Evolutionary conservation across 2,888 invertebrate genomes (phyloP).

Genomic region (Phyllotreta striolata): DNA sequence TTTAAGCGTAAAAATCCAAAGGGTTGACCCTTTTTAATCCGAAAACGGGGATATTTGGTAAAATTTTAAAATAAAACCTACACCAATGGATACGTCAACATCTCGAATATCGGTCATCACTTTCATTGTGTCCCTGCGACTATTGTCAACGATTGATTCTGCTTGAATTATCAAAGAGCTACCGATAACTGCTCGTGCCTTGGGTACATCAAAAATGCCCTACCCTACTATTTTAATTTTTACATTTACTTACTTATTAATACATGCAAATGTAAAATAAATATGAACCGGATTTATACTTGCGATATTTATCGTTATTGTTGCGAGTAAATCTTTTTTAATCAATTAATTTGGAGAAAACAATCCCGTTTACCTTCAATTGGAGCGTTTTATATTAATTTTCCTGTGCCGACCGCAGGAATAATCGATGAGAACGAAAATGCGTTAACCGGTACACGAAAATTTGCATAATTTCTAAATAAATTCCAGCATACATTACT

Average conservation of each 20-base stretch:
- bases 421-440: too few species aligned
- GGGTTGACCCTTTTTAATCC: background rate
- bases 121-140: constrained; percentile 17
- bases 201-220: background rate
- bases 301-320: too few species aligned
- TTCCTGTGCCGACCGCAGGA: constrained; percentile 24
- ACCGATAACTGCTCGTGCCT: constrained; percentile 38
- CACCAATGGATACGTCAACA: constrained; percentile 14
- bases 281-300: too few species aligned
- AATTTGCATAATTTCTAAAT: constrained; percentile 44
- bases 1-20: constrained; percentile 12
- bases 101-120: constrained; percentile 23
- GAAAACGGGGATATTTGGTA: background rate
- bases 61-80: too few species aligned
- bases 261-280: too few species aligned
- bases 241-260: too few species aligned
- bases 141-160: constrained; percentile 28
- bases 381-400: constrained; percentile 26
- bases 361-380: too few species aligned
- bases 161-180: constrained; percentile 32
- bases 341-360: too few species aligned
- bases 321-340: too few species aligned
- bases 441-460: constrained; percentile 30
- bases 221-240: too few species aligned
- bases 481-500: constrained; percentile 41